These are phyloP conservation scores for Pyxicephalus adspersus DNA, from an alignment of 2,113 vertebrate genomes.

Conservation along the genomic window DNA sequence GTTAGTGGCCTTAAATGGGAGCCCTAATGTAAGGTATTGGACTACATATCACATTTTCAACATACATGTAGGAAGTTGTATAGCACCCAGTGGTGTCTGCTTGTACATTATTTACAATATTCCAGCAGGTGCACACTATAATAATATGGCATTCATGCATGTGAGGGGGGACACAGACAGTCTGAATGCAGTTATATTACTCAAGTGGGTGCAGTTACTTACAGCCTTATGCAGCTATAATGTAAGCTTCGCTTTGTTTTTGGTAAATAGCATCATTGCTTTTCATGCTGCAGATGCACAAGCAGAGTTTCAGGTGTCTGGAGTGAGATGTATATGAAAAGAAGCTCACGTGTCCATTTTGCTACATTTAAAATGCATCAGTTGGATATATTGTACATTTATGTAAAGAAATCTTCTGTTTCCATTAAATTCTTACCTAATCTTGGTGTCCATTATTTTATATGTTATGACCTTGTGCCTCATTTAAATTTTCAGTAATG, in stretches of 20 bases:
- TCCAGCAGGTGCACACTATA: slow-evolving; percentile 22
- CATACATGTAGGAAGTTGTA: not conserved
- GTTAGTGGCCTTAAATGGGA: not conserved
- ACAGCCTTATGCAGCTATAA: not conserved
- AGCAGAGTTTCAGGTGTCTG: not conserved
- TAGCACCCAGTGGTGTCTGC: slow-evolving; percentile 6
- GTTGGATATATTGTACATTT: no score
- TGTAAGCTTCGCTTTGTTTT: not conserved
- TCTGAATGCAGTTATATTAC: not conserved
- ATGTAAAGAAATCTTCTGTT: no score
- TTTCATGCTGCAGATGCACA: not conserved
- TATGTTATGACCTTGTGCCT: no score
- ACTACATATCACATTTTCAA: not conserved
- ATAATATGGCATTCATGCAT: slow-evolving; percentile 7
- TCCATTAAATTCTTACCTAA: no score
- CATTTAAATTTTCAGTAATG: no score
- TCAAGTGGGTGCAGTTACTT: not conserved
- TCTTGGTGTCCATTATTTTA: no score
- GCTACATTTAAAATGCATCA: no score
- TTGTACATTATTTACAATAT: slow-evolving; percentile 14
- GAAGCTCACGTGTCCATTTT: no score
- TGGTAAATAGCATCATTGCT: not conserved
- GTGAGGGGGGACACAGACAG: not conserved
- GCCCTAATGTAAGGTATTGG: not conserved
- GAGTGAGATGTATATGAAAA: no score